Base-by-base conservation (phyloP, 2,888 invertebrate genomes). In the Protodeltote pygarga region DNA sequence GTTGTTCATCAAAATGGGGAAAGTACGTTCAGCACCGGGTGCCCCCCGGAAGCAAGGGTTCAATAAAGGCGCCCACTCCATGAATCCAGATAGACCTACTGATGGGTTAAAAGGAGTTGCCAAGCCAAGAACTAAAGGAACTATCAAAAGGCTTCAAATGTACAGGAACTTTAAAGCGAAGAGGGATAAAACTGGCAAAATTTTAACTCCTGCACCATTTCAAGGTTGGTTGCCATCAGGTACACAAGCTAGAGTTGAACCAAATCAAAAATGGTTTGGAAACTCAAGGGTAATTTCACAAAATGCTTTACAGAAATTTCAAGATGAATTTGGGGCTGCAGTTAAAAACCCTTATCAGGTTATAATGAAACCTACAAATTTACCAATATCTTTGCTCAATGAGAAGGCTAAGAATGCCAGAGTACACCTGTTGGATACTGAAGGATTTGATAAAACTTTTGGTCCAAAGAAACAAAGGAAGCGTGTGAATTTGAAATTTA, bases 221-320 rank as follows among this genome's bases (percentile, higher is more conserved):
- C 99, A 99, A 94, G 96, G 96, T 29, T 95, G 95, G 89, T 89
- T 98, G 13, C 92, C 96, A 8, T 95, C 98, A 19, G 99, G 99
- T 14, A 95, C 97, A 0, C 95, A 96, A 79, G 98, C 99, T 17
- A 93, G 99, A 48, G 97, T 99, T 0, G 99, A 99, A 87, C 99
- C 99, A 1, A 98, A 97, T 68, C 97, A 98, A 73, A 98, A 97
- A 82, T 99, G 99, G 99, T 99, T 99, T 86, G 98, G 99, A 9
- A 99, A 99, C 83, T 98, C 99, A 0, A 94, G 98, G 57, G 98
- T 99, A 0, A 98, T 99, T 65, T 96, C 98, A 0, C 99, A 99
- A 87, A 95, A 94, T 74, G 95, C 97, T 0, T 79, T 97, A 17
- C 97, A 97, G 83, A 97, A 96, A 77, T 97, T 97, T 75, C 97